Percentiles rank a stretch among this genome's conserved stretches.
Conservation (phyloP, 2,888 invertebrate genomes). For the Anoncus sp. region DNA sequence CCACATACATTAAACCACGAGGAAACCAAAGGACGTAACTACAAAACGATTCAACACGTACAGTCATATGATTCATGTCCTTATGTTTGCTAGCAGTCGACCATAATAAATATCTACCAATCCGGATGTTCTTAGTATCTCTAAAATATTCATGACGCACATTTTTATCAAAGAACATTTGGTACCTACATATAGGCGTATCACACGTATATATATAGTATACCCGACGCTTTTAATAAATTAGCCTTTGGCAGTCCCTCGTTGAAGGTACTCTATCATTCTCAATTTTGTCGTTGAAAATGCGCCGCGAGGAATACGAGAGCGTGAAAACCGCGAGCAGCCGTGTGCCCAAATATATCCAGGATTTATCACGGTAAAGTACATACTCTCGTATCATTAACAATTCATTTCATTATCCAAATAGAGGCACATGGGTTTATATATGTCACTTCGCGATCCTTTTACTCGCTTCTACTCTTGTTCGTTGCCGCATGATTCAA, state of each 20-base stretch:
- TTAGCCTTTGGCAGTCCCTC: background rate
- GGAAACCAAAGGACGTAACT: background rate
- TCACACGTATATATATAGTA: background rate
- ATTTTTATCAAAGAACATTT: constrained; percentile 5
- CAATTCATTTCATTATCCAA: constrained; percentile 36
- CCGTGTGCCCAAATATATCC: constrained; percentile 4
- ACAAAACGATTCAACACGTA: background rate
- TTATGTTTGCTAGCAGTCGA: background rate
- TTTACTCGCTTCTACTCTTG: background rate
- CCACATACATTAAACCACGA: background rate
- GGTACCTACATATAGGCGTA: background rate
- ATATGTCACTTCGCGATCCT: background rate
- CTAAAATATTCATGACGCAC: constrained; percentile 6
- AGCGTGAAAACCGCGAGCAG: background rate
- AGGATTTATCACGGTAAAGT: background rate
- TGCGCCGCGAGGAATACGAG: constrained; percentile 6
- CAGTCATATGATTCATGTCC: too few species aligned
- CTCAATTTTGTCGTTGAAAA: constrained; percentile 17
- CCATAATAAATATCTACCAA: background rate
- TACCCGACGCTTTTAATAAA: constrained; percentile 28
- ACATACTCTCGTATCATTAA: constrained; percentile 46
- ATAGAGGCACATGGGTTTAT: background rate
- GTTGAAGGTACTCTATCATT: constrained; percentile 4
- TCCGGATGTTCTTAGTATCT: background rate
- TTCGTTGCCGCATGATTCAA: background rate